Evolutionary conservation across 37 sponge, comb jelly and placozoan genomes (phyloP).

Genomic region (Crambe crambe): DNA sequence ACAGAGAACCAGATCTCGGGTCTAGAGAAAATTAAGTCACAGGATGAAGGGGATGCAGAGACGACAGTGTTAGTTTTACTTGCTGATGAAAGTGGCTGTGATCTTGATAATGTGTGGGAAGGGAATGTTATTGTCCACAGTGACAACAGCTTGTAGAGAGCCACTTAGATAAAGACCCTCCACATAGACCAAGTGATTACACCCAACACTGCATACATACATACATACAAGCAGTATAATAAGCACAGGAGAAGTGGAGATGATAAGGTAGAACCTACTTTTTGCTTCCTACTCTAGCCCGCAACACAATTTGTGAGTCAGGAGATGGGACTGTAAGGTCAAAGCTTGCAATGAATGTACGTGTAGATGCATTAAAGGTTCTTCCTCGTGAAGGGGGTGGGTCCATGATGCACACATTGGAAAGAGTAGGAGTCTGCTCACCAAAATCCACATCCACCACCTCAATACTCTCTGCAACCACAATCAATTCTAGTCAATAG

Average conservation of each 20-base stretch:
- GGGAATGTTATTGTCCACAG: conserved; percentile 36
- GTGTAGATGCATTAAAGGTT: not conserved
- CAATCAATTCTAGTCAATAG: too few species aligned
- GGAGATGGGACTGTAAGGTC: conserved; percentile 46
- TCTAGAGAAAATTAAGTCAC: not conserved
- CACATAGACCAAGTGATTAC: conserved; percentile 30
- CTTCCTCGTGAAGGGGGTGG: not conserved
- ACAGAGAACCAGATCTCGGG: conserved; percentile 63
- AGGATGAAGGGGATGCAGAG: not conserved
- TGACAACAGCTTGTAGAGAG: conserved; percentile 29
- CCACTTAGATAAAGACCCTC: conserved; percentile 55
- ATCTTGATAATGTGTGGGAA: conserved; percentile 51
- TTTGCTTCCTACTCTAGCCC: conserved; percentile 45
- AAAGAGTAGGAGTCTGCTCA: conserved; percentile 41
- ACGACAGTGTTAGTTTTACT: conserved; percentile 22
- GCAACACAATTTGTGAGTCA: conserved; percentile 35
- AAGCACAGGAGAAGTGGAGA: not conserved
- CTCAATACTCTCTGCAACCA: conserved; percentile 34
- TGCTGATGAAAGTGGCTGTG: conserved; percentile 46
- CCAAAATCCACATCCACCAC: conserved; percentile 36
- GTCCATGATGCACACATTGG: conserved; percentile 33
- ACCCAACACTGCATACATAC: conserved; percentile 29
- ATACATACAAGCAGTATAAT: not conserved
- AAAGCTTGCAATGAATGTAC: conserved; percentile 16
- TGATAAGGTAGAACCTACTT: conserved; percentile 11